A percentile compares a stretch with the other conserved stretches of the same genome.
These are phyloP conservation scores for Megaustenia siamemsis DNA, from an alignment of 2,888 invertebrate genomes.

Conservation along the genomic window DNA sequence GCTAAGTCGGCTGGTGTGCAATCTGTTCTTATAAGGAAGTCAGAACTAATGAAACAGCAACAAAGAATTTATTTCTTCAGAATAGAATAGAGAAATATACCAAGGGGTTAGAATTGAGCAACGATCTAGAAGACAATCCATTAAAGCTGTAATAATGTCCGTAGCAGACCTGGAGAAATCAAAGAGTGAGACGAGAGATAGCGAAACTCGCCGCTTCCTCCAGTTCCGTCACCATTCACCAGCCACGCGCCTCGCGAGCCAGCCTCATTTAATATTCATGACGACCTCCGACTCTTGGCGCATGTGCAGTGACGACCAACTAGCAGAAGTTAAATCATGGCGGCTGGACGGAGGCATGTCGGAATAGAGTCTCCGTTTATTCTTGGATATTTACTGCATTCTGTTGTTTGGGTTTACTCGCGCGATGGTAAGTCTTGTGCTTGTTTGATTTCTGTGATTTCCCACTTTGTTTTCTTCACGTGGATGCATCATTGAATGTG, in stretches of 20 bases:
- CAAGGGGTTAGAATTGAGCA: too few species aligned
- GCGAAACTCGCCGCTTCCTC: neutral
- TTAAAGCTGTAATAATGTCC: too few species aligned
- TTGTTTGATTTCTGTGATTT: neutral
- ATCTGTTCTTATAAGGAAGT: too few species aligned
- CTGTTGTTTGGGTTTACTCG: slow-evolving; percentile 51
- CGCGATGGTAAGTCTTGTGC: slow-evolving; percentile 53
- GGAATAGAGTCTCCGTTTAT: slow-evolving; percentile 54
- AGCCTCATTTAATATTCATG: slow-evolving; percentile 47
- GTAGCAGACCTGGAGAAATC: too few species aligned
- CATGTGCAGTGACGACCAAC: slow-evolving; percentile 36
- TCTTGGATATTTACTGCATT: slow-evolving; percentile 56
- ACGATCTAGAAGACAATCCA: too few species aligned
- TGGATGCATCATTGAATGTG: too few species aligned
- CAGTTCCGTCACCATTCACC: neutral
- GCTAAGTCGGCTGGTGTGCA: too few species aligned
- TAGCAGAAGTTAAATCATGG: slow-evolving; percentile 55
- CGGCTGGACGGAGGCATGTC: slow-evolving; percentile 53
- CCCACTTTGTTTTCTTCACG: neutral
- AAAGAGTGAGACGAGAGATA: neutral
- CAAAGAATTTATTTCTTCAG: too few species aligned
- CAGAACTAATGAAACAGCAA: too few species aligned
- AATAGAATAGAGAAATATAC: too few species aligned
- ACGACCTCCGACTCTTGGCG: slow-evolving; percentile 51
- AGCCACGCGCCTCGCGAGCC: slow-evolving; percentile 26